These are phyloP conservation scores for Chondrilla cf. caribensis DNA, from an alignment of 37 sponge, comb jelly and placozoan genomes.

Conservation along the genomic window DNA sequence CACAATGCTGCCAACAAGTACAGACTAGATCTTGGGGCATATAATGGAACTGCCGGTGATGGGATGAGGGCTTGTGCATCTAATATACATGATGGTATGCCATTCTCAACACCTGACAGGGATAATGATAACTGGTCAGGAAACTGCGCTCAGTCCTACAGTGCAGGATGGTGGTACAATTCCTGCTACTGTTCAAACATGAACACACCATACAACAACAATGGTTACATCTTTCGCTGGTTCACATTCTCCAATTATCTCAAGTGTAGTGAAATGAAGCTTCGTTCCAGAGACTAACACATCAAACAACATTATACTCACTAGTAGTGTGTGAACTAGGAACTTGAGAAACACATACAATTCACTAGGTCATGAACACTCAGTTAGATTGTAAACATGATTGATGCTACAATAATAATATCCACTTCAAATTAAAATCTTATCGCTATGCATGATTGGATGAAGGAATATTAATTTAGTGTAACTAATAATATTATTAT, in stretches of 20 bases:
- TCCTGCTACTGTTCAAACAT: not conserved
- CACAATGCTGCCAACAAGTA: not conserved
- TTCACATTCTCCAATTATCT: not conserved
- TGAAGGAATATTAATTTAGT: too few species aligned
- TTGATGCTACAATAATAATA: too few species aligned
- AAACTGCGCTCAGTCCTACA: not conserved
- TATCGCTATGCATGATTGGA: too few species aligned
- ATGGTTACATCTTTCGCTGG: not conserved
- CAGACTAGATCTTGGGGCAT: not conserved
- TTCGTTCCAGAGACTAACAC: not conserved
- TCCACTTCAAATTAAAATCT: too few species aligned
- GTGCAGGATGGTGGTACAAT: slow-evolving; percentile 19
- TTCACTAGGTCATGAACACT: too few species aligned
- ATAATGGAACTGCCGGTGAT: not conserved
- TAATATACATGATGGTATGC: not conserved
- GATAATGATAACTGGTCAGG: not conserved
- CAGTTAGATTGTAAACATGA: too few species aligned
- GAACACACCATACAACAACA: not conserved
- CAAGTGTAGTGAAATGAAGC: not conserved
- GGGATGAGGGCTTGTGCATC: not conserved
- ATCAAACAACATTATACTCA: not conserved
- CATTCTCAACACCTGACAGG: slow-evolving; percentile 10
- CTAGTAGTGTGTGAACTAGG: too few species aligned
- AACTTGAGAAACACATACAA: too few species aligned
- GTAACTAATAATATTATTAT: too few species aligned